These are phyloP conservation scores for human (Homo sapiens) DNA, from an alignment of 2,113 vertebrate genomes.

Conservation along the genomic window DNA sequence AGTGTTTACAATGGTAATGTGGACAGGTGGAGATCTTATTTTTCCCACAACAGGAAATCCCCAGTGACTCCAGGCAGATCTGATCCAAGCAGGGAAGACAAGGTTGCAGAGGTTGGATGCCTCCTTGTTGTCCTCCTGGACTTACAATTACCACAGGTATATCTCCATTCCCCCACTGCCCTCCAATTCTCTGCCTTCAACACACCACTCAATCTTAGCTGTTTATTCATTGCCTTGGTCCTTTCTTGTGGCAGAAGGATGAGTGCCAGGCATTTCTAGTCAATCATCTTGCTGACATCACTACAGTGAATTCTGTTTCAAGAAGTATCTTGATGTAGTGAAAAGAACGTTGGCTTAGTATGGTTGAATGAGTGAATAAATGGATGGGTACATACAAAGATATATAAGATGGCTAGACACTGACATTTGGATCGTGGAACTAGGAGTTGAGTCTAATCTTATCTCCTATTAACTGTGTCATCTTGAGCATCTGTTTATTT, in stretches of 20 bases:
- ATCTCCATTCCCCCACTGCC: not conserved
- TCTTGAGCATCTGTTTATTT: not conserved
- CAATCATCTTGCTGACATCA: not conserved
- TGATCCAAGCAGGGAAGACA: not conserved
- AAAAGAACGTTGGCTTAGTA: not conserved
- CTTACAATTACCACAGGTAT: not conserved
- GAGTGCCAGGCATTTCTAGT: not conserved
- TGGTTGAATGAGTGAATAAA: not conserved
- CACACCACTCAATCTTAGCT: not conserved
- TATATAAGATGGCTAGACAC: not conserved
- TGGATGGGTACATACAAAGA: not conserved
- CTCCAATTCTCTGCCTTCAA: not conserved
- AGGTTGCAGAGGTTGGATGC: not conserved
- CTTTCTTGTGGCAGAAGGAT: not conserved
- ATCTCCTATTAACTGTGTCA: not conserved
- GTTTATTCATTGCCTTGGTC: not conserved
- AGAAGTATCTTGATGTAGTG: not conserved
- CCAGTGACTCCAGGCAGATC: not conserved
- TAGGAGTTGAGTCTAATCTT: not conserved
- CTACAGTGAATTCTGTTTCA: not conserved
- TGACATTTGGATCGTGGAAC: not conserved
- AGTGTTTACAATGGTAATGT: not conserved
- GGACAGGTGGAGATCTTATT: not conserved
- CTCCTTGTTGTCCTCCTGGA: not conserved
- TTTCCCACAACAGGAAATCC: not conserved